phyloP scores from a whole-genome alignment of 2,888 invertebrate genomes.

The Watsonalla cultraria region DNA sequence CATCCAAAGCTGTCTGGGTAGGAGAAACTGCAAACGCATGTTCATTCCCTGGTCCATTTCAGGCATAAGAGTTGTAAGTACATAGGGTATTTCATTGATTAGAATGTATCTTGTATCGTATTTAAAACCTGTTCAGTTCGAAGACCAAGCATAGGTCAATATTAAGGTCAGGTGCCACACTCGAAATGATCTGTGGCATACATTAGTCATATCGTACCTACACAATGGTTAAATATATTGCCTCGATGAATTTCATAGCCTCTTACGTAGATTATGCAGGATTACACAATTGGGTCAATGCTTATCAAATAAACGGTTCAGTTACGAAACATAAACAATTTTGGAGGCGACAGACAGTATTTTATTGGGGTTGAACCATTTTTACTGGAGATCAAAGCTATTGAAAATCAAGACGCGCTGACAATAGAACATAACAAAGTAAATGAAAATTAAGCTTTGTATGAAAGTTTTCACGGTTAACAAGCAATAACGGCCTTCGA shows the following conservation, averaged over 20 bases:
- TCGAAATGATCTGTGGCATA: conserved; percentile 6
- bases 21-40: too few species aligned
- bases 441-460: neutral
- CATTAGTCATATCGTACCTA: conserved; percentile 1
- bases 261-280: conserved; percentile 15
- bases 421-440: neutral
- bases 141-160: conserved; percentile 28
- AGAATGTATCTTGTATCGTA: neutral
- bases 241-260: neutral
- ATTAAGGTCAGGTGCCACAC: conserved; percentile 23
- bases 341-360: conserved; percentile 4
- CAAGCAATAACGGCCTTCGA: conserved; percentile 5
- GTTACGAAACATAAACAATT: conserved; percentile 23
- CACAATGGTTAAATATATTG: neutral
- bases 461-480: neutral
- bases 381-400: neutral
- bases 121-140: conserved; percentile 12
- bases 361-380: conserved; percentile 9
- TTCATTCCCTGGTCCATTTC: neutral
- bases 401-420: neutral
- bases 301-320: conserved; percentile 28
- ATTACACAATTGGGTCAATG: conserved; percentile 35
- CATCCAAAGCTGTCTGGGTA: too few species aligned
- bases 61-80: neutral
- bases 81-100: neutral